phyloP scores from a whole-genome alignment of 2,797 vertebrate genomes.

The Lerista edwardsae region DNA sequence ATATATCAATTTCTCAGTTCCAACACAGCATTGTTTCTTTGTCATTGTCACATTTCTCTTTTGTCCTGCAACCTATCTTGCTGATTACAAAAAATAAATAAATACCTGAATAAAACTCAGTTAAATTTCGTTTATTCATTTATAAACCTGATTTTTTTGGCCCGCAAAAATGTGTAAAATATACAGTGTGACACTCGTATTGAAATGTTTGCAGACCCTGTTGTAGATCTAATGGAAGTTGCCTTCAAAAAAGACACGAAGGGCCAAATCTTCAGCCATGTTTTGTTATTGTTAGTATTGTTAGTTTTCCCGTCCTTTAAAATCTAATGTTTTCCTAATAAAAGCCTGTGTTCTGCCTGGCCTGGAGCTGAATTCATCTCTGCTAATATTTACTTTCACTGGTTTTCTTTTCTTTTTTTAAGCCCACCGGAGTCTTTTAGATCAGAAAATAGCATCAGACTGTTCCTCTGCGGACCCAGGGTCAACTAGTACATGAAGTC shows the following conservation, averaged over 20 bases:
- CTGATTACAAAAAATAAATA: no score
- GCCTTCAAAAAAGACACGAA: no score
- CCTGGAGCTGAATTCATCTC: accelerated
- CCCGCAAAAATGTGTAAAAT: no score
- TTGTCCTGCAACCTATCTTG: no score
- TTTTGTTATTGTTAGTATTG: neutral
- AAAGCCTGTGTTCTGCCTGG: neutral
- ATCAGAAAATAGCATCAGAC: neutral
- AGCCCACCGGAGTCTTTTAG: neutral
- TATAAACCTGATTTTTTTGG: no score
- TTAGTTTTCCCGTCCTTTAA: constrained; percentile 11
- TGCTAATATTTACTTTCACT: constrained; percentile 25
- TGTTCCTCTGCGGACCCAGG: constrained; percentile 31
- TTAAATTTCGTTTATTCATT: no score
- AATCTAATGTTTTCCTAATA: neutral
- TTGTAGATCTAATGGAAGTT: neutral
- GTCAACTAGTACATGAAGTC: constrained; percentile 33
- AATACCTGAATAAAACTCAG: no score
- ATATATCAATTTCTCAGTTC: no score
- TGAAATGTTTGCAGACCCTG: no score
- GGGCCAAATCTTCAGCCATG: neutral
- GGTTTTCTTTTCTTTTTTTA: neutral
- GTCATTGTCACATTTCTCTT: no score
- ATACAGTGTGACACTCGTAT: no score
- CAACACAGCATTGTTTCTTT: no score